phyloP scores from a whole-genome alignment of 2,797 vertebrate genomes.

The Carcharodon carcharias region DNA sequence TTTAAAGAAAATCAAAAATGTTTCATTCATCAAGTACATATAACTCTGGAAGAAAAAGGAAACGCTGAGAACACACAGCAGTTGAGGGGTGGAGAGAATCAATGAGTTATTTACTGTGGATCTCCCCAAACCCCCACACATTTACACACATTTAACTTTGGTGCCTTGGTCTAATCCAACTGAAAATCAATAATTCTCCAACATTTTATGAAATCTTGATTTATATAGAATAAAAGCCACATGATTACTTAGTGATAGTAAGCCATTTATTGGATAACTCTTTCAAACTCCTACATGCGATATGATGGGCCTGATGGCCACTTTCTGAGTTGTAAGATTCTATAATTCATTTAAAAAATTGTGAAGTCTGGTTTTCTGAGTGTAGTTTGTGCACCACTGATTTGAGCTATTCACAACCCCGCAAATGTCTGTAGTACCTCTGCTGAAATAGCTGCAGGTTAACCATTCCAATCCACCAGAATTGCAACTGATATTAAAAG shows the following conservation, averaged over 20 bases:
- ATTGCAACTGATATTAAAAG: neutral
- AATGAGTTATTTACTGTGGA: neutral
- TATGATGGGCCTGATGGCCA: neutral
- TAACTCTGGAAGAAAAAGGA: neutral
- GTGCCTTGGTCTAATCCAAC: neutral
- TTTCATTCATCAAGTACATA: neutral
- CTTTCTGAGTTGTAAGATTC: neutral
- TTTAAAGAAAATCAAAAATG: neutral
- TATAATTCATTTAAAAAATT: neutral
- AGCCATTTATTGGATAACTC: neutral
- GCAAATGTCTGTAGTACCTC: neutral
- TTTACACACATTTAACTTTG: neutral
- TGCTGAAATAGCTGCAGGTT: neutral
- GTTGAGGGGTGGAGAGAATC: neutral
- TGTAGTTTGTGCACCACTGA: neutral
- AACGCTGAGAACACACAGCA: neutral
- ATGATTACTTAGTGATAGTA: neutral
- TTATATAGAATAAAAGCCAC: neutral
- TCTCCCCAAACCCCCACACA: too few relatives aligned
- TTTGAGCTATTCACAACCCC: neutral
- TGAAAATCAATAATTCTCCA: neutral
- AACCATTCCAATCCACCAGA: neutral
- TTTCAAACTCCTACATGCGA: neutral
- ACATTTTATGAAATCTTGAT: neutral
- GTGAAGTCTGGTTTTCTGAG: neutral